phyloP scores from a whole-genome alignment of 2,797 vertebrate genomes.

The Atherinosoma microstoma region DNA sequence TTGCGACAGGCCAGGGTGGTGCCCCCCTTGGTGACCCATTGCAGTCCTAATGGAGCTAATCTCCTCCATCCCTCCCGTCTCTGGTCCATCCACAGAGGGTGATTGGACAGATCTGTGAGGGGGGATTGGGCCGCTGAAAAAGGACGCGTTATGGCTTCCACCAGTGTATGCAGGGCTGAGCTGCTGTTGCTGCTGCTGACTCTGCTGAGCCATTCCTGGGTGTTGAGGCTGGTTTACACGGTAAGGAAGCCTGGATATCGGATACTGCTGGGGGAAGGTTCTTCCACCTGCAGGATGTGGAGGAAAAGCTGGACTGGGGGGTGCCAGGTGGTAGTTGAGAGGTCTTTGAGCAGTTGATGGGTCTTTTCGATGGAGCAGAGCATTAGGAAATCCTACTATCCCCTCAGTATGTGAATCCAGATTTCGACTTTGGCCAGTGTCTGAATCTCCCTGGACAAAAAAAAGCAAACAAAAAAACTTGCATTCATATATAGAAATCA shows the following conservation, averaged over 20 bases:
- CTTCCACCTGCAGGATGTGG: constrained; percentile 83
- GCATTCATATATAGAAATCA: not conserved
- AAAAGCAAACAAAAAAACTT: constrained; percentile 2
- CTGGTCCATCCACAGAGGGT: constrained; percentile 86
- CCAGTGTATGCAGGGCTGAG: constrained; percentile 85
- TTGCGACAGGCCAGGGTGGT: constrained; percentile 83
- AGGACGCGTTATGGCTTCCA: constrained; percentile 86
- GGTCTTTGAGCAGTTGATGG: constrained; percentile 88
- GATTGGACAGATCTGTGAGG: constrained; percentile 89
- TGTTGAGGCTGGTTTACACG: constrained; percentile 85
- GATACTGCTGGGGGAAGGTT: constrained; percentile 85
- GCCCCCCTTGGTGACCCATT: constrained; percentile 70
- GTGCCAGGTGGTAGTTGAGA: constrained; percentile 91
- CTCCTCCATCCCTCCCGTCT: constrained; percentile 86
- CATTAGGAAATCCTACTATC: constrained; percentile 85
- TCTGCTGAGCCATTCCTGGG: constrained; percentile 71
- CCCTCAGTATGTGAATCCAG: constrained; percentile 88
- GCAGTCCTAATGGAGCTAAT: constrained; percentile 86
- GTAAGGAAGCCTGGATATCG: constrained; percentile 89
- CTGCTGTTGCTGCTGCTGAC: constrained; percentile 83
- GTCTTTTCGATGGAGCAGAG: constrained; percentile 94
- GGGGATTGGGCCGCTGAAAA: constrained; percentile 88
- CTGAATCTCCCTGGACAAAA: constrained; percentile 87
- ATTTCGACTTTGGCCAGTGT: constrained; percentile 89
- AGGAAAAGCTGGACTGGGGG: constrained; percentile 87